Percentiles rank a stretch among this genome's conserved stretches.
phyloP scores from a whole-genome alignment of 2,888 invertebrate genomes.

The Cephus runcator region DNA sequence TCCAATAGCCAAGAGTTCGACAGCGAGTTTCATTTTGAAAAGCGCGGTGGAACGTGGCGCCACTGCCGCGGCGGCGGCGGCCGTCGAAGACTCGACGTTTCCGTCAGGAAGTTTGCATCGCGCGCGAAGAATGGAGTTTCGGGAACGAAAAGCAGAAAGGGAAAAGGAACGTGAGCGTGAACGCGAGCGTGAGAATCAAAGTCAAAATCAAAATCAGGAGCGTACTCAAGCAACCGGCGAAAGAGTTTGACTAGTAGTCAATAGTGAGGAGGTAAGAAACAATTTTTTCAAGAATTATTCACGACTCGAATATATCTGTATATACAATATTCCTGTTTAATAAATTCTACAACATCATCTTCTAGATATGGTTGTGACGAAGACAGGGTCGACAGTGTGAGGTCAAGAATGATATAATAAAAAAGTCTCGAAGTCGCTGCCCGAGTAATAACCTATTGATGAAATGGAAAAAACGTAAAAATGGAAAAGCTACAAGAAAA shows the following conservation, averaged over 20 bases:
- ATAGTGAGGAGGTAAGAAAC: slow-evolving; percentile 52
- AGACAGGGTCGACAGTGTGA: slow-evolving; percentile 15
- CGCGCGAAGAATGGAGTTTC: slow-evolving; percentile 47
- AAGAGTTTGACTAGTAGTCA: slow-evolving; percentile 61
- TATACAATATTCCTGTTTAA: neutral
- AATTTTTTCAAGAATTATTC: neutral
- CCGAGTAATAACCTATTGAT: neutral
- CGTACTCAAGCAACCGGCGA: slow-evolving; percentile 40
- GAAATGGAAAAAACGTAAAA: slow-evolving; percentile 16
- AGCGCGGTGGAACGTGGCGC: slow-evolving; percentile 55
- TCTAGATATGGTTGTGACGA: slow-evolving; percentile 47
- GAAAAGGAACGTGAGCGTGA: slow-evolving; percentile 42
- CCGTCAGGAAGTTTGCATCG: slow-evolving; percentile 54
- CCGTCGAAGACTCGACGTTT: slow-evolving; percentile 55
- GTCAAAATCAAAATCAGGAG: slow-evolving; percentile 15
- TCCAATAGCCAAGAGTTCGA: slow-evolving; percentile 52
- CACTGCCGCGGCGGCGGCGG: slow-evolving; percentile 53
- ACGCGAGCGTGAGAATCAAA: slow-evolving; percentile 14
- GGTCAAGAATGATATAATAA: neutral
- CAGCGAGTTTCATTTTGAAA: slow-evolving; percentile 54
- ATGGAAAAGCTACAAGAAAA: slow-evolving; percentile 19
- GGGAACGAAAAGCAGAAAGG: slow-evolving; percentile 48
- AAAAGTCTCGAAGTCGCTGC: neutral
- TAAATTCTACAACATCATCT: neutral
- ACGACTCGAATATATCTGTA: neutral